phyloP scores from a whole-genome alignment of 1,140 invertebrate species.

The Hycleus cichorii region DNA sequence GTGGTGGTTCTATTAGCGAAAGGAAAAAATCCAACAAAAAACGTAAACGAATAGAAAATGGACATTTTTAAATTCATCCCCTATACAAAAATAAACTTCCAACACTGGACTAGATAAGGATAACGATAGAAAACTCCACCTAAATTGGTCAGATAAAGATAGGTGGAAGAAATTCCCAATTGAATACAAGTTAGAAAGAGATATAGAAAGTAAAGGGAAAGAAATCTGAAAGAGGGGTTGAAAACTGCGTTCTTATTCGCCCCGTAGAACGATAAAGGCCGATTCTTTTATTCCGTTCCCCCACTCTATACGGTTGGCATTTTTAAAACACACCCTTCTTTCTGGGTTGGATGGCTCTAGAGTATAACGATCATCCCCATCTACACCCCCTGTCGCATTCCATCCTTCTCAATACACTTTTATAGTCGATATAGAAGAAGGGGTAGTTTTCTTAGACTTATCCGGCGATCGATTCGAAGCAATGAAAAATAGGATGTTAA shows the following conservation, averaged over 20 bases:
- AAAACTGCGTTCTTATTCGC: neutral
- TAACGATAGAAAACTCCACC: neutral
- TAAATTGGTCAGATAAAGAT: neutral
- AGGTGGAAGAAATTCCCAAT: neutral
- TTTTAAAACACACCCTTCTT: slow-evolving; percentile 1
- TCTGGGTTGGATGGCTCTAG: neutral
- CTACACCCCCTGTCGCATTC: too few relatives aligned
- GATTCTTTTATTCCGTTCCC: neutral
- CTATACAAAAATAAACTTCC: neutral
- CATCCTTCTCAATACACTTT: too few relatives aligned
- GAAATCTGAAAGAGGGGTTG: neutral
- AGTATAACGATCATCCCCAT: too few relatives aligned
- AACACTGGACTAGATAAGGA: neutral
- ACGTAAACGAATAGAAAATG: neutral
- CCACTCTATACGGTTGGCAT: neutral
- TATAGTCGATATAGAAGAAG: too few relatives aligned
- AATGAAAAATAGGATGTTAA: too few relatives aligned
- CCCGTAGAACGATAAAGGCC: neutral
- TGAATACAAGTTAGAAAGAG: neutral
- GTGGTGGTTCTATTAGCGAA: neutral
- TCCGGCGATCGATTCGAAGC: too few relatives aligned
- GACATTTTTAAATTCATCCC: too few relatives aligned
- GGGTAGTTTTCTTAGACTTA: too few relatives aligned
- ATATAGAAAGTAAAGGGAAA: neutral
- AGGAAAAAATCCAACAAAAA: neutral